Evolutionary conservation across 2,888 invertebrate genomes (phyloP).

Genomic region (Microplitis manilae): DNA sequence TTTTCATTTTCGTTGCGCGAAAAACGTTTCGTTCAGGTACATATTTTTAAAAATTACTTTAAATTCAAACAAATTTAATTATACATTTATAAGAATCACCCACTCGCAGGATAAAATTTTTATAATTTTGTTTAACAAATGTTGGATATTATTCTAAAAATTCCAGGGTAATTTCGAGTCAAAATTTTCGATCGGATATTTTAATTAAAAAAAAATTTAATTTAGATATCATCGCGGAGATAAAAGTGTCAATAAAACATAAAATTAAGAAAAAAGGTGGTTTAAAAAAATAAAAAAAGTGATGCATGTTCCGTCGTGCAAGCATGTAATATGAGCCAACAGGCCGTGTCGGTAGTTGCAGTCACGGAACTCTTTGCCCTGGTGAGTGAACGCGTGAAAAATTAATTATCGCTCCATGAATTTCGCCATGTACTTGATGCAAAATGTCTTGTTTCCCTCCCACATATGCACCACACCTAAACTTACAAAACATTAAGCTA

Average conservation of each 20-base stretch:
- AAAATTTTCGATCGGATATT: background rate
- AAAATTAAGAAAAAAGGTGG: constrained; percentile 24
- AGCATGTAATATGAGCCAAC: constrained; percentile 70
- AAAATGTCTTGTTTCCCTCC: constrained; percentile 34
- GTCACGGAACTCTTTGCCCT: constrained; percentile 33
- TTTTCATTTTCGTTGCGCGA: too few relatives aligned
- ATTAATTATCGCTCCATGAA: constrained; percentile 56
- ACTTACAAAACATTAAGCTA: background rate
- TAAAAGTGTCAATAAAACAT: background rate
- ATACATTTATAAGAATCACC: background rate
- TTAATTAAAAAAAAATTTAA: too few relatives aligned
- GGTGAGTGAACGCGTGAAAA: constrained; percentile 64
- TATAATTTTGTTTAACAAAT: too few relatives aligned
- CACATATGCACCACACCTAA: constrained; percentile 18
- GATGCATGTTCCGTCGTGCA: constrained; percentile 63
- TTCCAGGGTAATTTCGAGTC: background rate
- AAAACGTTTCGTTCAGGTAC: too few relatives aligned
- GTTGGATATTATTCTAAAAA: background rate
- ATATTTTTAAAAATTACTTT: too few relatives aligned
- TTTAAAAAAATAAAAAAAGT: constrained; percentile 23
- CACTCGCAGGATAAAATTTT: background rate
- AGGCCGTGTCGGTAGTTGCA: constrained; percentile 61
- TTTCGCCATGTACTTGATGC: constrained; percentile 50
- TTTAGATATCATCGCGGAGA: too few relatives aligned
- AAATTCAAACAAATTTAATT: too few relatives aligned